Base-by-base conservation (phyloP, 2,888 invertebrate species). In the Erebia palarica region DNA sequence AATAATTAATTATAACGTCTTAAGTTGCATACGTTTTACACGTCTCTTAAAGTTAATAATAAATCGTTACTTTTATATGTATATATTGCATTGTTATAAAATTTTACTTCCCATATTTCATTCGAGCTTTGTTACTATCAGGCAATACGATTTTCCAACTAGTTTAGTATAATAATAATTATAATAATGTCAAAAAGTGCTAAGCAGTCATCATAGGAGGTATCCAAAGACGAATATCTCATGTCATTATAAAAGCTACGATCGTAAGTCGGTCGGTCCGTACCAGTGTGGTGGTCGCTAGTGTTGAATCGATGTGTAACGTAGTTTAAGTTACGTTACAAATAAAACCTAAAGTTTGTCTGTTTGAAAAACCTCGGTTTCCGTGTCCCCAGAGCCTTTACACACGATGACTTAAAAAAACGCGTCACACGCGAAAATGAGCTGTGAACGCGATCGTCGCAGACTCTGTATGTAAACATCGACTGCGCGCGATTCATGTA, bases 51-150 rank as follows among this genome's bases (percentile, higher is more conserved):
- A 47, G 16, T 66, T 66, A 66, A 53, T 57, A 57, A 53, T 66
- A 73, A 67, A 69, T 71, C 68, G 65, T 72, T 64, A 61, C 21
- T 65, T 73, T 64, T 60, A 55, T 71, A 60, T 58, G 10, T 10
- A 71, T 71, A 73, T 69, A 72, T 70, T 72, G 74, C 72, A 74
- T 74, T 72, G 76, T 74, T 68, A 72, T 70, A 75, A 68, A 74
- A 74, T 70, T 71, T 69, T 58, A 69, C 71, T 68, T 44, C 14
- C 44, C 57, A 68, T 70, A 60, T 68, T 68, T 70, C 65, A 70
- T 58, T 69, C 59, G 67, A 60, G 65, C 36, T 59, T 65, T 49
- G 63, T 66, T 65, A 65, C 57, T 27, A 70, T 60, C 69, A 16
- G 55, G 53, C 65, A 49, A 65, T 27, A 51, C 58, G 57, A 59